These are phyloP conservation scores for Lasioglossum pauxillum DNA, from an alignment of 2,888 invertebrate genomes.

Conservation along the genomic window DNA sequence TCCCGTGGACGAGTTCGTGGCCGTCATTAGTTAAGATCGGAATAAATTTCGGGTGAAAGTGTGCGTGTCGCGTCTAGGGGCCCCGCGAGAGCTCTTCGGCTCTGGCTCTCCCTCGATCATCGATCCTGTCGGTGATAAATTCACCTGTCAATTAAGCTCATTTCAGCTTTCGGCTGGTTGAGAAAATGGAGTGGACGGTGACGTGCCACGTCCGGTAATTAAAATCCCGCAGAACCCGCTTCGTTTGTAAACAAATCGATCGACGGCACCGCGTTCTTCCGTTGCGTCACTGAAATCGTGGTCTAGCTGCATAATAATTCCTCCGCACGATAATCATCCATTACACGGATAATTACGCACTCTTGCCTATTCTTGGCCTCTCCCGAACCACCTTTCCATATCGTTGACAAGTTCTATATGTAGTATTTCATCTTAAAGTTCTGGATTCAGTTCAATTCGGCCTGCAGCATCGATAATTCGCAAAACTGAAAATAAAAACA, in stretches of 20 bases:
- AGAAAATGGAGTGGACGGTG: constrained; percentile 41
- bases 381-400: neutral
- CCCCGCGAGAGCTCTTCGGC: constrained; percentile 35
- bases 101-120: constrained; percentile 18
- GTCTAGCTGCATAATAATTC: neutral
- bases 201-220: constrained; percentile 42
- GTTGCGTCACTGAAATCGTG: neutral
- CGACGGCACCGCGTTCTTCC: neutral
- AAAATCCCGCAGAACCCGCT: constrained; percentile 34
- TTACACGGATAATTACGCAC: neutral
- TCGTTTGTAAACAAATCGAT: constrained; percentile 42
- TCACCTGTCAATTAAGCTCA: constrained; percentile 69
- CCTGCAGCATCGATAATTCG: too few species aligned
- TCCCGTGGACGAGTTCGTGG: constrained; percentile 30
- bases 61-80: constrained; percentile 42
- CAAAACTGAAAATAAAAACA: too few species aligned
- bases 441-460: neutral
- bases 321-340: neutral
- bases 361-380: neutral
- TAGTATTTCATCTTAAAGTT: neutral
- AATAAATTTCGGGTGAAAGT: constrained; percentile 70
- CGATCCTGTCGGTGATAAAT: constrained; percentile 65
- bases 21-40: constrained; percentile 63
- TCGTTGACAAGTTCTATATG: neutral
- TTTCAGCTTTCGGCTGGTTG: constrained; percentile 47